Conservation (phyloP, 64 coral and sea anemone genomes). For the Actinia equina region DNA sequence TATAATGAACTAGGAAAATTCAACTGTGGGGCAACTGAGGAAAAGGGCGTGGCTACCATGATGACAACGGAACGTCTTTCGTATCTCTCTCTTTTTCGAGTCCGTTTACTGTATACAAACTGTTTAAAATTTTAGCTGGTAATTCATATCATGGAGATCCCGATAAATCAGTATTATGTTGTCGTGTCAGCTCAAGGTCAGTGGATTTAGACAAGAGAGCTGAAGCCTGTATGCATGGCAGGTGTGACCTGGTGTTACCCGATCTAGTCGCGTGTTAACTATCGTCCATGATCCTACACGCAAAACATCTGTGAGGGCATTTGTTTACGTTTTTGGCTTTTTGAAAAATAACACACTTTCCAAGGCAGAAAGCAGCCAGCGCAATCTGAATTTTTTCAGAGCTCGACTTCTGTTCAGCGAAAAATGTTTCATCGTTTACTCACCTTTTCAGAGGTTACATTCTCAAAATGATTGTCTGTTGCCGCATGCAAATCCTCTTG, state of each 20-base stretch:
- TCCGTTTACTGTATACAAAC: too few relatives aligned
- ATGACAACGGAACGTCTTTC: too few relatives aligned
- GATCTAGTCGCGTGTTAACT: background rate
- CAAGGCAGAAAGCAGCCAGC: background rate
- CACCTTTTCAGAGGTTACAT: background rate
- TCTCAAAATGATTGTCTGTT: constrained; percentile 5
- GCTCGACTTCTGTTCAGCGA: background rate
- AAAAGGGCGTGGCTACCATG: too few relatives aligned
- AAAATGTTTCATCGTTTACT: background rate
- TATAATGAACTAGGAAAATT: too few relatives aligned
- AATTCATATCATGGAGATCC: too few relatives aligned
- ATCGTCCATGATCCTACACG: background rate
- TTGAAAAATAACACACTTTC: background rate
- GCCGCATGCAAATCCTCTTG: background rate
- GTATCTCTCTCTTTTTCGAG: too few relatives aligned
- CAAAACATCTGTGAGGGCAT: background rate
- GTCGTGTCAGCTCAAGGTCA: background rate
- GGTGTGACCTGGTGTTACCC: background rate
- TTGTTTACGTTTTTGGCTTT: background rate
- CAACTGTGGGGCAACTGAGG: too few relatives aligned
- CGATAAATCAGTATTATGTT: background rate
- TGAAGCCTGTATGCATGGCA: background rate
- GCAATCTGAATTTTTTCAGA: background rate
- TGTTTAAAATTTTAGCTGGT: too few relatives aligned
- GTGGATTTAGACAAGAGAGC: background rate